Base-by-base conservation (phyloP, 2,888 invertebrate genomes). In the Platycheirus albimanus region DNA sequence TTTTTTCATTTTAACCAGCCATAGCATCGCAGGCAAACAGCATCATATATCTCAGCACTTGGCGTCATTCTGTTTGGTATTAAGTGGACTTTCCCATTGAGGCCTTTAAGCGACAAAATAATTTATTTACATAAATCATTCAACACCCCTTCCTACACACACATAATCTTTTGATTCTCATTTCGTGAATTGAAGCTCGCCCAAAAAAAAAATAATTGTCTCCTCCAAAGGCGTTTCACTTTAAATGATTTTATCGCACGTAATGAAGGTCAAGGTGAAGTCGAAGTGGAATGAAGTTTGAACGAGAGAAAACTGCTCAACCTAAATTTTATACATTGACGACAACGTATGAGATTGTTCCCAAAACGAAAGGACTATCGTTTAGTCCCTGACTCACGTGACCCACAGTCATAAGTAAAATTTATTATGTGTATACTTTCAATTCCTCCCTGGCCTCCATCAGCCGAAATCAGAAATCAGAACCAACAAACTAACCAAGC, bases 251-350 rank as follows among this genome's bases (percentile, higher is more conserved):
- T 76, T 71, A 81, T 76, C 80, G 58, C 58, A 71, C 76, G 66
- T 70, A 81, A 76, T 76, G 51, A 81, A 81, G 80, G 80, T 76
- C 80, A 81, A 81, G 80, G 80, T 80, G 80, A 75, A 58, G 15
- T 58, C 41, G 24, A 8, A 2, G 10, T 28, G 10, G 10, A 51
- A 28, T 13, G 2, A 13, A 2, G 30, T 17, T 17, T 52, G 11
- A n/a, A 11, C 10, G 41, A 33, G 15, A 64, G 47, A 52, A 71
- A 74, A 54, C 38, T 15, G 28, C 17, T 17, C n/a, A 52, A 45
- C 33, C 17, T 15, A 49, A 36, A 20, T 43, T 30, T 43, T 33
- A 33, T 33, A 33, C 30, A 4, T 1, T 1, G 7, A 33, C 30
- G 8, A 8, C 30, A 6, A 24, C 6, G 6, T 24, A 24, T 24